These are phyloP conservation scores for Shargacucullia verbasci DNA, from an alignment of 2,888 invertebrate genomes.

Conservation along the genomic window DNA sequence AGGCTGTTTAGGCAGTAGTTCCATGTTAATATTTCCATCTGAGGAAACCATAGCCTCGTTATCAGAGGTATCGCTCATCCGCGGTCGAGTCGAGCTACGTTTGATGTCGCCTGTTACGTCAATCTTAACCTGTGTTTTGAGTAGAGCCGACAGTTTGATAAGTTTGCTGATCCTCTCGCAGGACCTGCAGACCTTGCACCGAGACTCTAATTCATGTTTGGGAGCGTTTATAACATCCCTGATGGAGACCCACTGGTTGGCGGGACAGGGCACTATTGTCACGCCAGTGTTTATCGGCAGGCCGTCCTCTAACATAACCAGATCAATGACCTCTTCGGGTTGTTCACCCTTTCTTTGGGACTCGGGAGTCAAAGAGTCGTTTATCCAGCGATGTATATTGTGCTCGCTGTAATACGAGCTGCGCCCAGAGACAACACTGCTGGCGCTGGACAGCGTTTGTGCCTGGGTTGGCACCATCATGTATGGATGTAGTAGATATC, in stretches of 20 bases:
- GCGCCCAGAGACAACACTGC: too few relatives aligned
- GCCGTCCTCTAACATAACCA: background rate
- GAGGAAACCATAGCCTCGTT: background rate
- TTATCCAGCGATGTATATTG: conserved; percentile 24
- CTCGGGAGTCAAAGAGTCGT: background rate
- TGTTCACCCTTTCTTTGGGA: background rate
- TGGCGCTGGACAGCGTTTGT: too few relatives aligned
- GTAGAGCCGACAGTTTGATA: conserved; percentile 3
- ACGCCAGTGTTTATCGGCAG: too few relatives aligned
- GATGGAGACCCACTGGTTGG: conserved; percentile 9
- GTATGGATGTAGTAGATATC: too few relatives aligned
- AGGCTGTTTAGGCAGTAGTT: conserved; percentile 22
- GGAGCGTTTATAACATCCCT: conserved; percentile 14
- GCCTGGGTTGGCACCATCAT: too few relatives aligned
- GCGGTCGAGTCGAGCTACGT: background rate
- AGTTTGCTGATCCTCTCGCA: conserved; percentile 27
- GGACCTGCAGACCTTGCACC: conserved; percentile 22
- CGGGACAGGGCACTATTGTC: conserved; percentile 1
- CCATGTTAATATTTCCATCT: conserved; percentile 12
- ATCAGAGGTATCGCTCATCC: background rate
- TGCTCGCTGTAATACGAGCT: conserved; percentile 3
- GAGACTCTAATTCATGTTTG: background rate
- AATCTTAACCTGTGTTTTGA: conserved; percentile 2
- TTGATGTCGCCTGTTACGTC: background rate
- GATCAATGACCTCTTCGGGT: background rate